These are phyloP conservation scores for Irena cyanogastra DNA, from an alignment of 2,113 vertebrate genomes.

Conservation along the genomic window DNA sequence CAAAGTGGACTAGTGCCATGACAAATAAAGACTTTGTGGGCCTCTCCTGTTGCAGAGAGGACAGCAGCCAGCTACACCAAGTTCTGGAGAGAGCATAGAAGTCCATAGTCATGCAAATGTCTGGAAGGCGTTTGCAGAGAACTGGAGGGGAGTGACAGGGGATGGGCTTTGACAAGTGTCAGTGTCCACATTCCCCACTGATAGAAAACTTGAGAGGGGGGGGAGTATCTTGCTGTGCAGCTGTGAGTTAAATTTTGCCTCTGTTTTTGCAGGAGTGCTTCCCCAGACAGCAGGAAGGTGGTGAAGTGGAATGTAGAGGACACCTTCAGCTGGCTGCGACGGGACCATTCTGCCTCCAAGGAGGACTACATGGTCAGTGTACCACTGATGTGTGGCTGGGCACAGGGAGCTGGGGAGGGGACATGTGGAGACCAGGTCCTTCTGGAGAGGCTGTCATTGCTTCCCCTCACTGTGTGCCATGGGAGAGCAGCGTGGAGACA, in stretches of 20 bases:
- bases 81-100: not conserved
- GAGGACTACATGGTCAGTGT: constrained; percentile 96
- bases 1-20: not conserved
- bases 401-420: not conserved
- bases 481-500: not conserved
- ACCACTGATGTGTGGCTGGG: not conserved
- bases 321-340: constrained; percentile 96
- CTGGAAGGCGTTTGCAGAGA: not conserved
- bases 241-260: not conserved
- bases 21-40: not conserved
- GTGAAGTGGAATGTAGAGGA: constrained; percentile 99
- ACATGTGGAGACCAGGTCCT: not conserved
- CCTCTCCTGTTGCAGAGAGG: not conserved
- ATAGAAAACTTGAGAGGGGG: not conserved
- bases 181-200: not conserved
- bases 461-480: not conserved
- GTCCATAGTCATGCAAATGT: rapidly evolving
- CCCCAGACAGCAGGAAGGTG: constrained; percentile 94
- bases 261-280: constrained; percentile 81
- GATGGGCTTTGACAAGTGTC: not conserved
- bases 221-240: not conserved
- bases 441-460: not conserved
- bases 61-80: not conserved
- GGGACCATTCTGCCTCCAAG: constrained; percentile 94
- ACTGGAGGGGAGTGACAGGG: not conserved